These are phyloP conservation scores for Muscidifurax raptorellus DNA, from an alignment of 1,140 invertebrate genomes.

Conservation along the genomic window DNA sequence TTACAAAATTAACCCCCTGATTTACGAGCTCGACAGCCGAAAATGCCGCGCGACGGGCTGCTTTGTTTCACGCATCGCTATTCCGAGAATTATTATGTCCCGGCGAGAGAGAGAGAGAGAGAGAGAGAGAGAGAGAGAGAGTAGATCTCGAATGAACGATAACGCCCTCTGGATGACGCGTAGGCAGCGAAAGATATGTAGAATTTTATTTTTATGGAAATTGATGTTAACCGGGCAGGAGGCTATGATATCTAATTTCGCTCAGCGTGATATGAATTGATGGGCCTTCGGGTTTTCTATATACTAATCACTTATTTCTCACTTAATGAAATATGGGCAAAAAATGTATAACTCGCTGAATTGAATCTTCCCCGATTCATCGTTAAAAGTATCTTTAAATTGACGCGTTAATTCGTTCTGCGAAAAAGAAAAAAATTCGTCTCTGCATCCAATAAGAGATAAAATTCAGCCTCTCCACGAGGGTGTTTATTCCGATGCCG, in stretches of 20 bases:
- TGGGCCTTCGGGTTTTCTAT: neutral
- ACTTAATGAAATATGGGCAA: neutral
- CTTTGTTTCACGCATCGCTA: slow-evolving; percentile 48
- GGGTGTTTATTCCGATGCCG: slow-evolving; percentile 60
- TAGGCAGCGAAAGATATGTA: slow-evolving; percentile 23
- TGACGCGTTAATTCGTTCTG: neutral
- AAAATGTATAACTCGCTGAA: neutral
- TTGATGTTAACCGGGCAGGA: neutral
- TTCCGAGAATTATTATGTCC: slow-evolving; percentile 37
- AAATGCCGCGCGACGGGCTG: slow-evolving; percentile 25
- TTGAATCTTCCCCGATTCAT: neutral
- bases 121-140: no score
- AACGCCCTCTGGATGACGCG: neutral
- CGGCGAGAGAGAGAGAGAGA: no score
- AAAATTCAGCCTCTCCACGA: neutral
- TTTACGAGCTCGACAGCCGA: slow-evolving; percentile 39
- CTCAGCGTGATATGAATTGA: slow-evolving; percentile 38
- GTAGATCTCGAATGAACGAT: slow-evolving; percentile 29
- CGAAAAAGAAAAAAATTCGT: neutral
- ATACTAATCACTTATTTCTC: slow-evolving; percentile 34
- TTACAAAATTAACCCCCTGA: slow-evolving; percentile 49
- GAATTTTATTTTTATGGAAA: slow-evolving; percentile 38
- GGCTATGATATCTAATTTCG: slow-evolving; percentile 32
- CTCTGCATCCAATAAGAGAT: neutral
- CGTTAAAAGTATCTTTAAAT: neutral